A percentile compares a stretch with the other conserved stretches of the same genome.
These are phyloP conservation scores for Silurus glanis DNA, from an alignment of 2,113 vertebrate genomes.

Conservation along the genomic window DNA sequence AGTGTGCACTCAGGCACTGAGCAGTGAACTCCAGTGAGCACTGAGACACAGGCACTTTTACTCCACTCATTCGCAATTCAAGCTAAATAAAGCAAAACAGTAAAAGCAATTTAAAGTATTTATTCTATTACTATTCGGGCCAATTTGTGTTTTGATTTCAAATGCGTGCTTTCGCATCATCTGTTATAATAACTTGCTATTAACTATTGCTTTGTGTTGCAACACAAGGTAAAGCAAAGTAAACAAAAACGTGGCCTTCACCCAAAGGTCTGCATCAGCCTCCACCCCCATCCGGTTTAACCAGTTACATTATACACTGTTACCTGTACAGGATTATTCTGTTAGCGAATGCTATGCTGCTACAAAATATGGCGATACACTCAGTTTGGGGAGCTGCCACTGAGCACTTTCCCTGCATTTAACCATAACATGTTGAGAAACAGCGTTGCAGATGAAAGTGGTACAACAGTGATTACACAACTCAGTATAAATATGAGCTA, in stretches of 20 bases:
- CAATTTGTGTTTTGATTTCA: background rate
- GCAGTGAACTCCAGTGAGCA: background rate
- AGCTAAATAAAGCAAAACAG: background rate
- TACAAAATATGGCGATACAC: background rate
- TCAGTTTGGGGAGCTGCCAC: background rate
- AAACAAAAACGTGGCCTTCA: background rate
- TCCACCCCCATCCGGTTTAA: background rate
- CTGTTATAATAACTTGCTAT: background rate
- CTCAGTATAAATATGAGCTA: constrained; percentile 38
- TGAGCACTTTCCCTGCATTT: constrained; percentile 1
- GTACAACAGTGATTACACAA: constrained; percentile 39
- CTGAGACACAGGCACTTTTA: background rate
- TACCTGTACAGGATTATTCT: background rate
- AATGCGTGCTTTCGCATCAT: background rate
- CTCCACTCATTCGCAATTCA: background rate
- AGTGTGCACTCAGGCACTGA: background rate
- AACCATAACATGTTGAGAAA: constrained; percentile 11
- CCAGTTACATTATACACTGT: background rate
- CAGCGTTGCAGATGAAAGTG: constrained; percentile 18
- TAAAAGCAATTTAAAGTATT: background rate
- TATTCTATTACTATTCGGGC: background rate
- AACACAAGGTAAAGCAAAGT: background rate
- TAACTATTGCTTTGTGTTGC: background rate
- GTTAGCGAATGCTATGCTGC: background rate
- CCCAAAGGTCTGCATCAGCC: background rate